These are phyloP conservation scores for Syngnathus acus DNA, from an alignment of 2,797 vertebrate genomes.

Conservation along the genomic window DNA sequence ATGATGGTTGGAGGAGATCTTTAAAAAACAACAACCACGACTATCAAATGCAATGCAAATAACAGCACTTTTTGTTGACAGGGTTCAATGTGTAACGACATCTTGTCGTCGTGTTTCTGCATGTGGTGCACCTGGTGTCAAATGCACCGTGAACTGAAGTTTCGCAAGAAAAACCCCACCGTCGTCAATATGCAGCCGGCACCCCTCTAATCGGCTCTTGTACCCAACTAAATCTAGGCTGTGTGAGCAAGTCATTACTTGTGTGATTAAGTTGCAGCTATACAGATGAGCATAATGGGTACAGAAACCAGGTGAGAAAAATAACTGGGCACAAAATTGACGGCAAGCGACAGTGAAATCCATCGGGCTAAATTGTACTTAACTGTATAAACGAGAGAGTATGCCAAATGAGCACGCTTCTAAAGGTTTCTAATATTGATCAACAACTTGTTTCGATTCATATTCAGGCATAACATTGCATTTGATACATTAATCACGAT, in stretches of 20 bases:
- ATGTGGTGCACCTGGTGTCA: conserved; percentile 58
- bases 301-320: not conserved
- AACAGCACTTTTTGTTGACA: conserved; percentile 14
- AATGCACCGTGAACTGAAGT: conserved; percentile 54
- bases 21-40: no score
- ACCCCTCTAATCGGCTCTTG: not conserved
- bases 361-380: no score
- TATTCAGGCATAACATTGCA: not conserved
- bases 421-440: not conserved
- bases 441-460: not conserved
- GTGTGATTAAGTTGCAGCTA: not conserved
- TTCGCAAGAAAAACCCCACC: not conserved
- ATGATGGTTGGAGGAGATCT: not conserved
- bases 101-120: conserved; percentile 44
- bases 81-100: conserved; percentile 58
- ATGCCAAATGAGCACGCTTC: not conserved
- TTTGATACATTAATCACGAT: not conserved
- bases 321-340: no score
- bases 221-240: not conserved
- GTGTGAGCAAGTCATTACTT: not conserved
- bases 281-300: not conserved
- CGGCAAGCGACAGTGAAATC: no score
- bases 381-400: no score
- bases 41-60: not conserved
- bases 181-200: conserved; percentile 23